These are phyloP conservation scores for Pantala flavescens DNA, from an alignment of 1,140 invertebrate species.

Conservation along the genomic window DNA sequence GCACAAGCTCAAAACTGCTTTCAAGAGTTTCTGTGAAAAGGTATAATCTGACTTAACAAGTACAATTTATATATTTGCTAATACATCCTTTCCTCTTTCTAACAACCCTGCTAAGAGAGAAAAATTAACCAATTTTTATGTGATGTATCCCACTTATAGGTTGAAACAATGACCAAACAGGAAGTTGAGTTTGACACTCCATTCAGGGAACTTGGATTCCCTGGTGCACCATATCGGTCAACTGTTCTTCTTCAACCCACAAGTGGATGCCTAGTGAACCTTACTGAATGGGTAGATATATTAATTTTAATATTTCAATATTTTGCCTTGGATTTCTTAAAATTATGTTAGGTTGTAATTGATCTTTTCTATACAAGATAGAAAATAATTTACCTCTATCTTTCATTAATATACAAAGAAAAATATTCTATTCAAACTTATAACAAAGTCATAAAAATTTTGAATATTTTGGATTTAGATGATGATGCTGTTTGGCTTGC, in stretches of 20 bases:
- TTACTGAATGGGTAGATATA: constrained; percentile 82
- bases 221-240: constrained; percentile 93
- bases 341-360: not conserved
- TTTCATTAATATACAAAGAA: too few relatives aligned
- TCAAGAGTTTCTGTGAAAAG: constrained; percentile 97
- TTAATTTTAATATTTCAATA: constrained; percentile 16
- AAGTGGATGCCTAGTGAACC: constrained; percentile 89
- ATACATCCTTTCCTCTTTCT: not conserved
- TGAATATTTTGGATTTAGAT: too few relatives aligned
- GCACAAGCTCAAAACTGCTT: constrained; percentile 93
- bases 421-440: too few relatives aligned
- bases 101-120: not conserved
- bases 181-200: constrained; percentile 98
- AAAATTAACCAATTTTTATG: too few relatives aligned
- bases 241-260: constrained; percentile 96
- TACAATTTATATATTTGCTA: constrained; percentile 15
- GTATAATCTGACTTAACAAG: constrained; percentile 29
- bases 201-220: constrained; percentile 94
- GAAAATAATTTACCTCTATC: too few relatives aligned
- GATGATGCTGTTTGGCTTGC: too few relatives aligned
- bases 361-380: not conserved
- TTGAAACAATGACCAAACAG: constrained; percentile 90
- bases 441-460: too few relatives aligned
- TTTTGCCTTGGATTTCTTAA: not conserved
- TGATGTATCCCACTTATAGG: constrained; percentile 34